phyloP scores from a whole-genome alignment of 2,113 vertebrate genomes.

The Zosterops lateralis region DNA sequence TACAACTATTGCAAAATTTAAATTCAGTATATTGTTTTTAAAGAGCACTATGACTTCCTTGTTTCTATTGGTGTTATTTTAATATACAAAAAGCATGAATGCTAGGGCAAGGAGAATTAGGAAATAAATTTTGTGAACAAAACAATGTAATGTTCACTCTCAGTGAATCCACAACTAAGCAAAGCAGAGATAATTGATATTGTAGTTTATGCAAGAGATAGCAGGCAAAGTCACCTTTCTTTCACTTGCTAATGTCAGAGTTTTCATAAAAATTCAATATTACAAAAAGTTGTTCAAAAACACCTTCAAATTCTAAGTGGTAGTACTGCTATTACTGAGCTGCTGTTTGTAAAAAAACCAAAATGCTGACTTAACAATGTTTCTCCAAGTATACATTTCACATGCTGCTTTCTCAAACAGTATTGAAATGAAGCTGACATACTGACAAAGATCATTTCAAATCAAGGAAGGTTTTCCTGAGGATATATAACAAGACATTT shows the following conservation, averaged over 20 bases:
- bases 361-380: not conserved
- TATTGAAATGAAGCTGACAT: not conserved
- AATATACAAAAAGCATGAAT: not conserved
- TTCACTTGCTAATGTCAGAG: not conserved
- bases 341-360: not conserved
- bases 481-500: not conserved
- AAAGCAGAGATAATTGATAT: not conserved
- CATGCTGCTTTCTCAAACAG: not conserved
- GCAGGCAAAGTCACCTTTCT: not conserved
- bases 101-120: not conserved
- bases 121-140: not conserved
- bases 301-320: not conserved
- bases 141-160: not conserved
- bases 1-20: not conserved
- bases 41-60: not conserved
- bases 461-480: not conserved
- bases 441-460: not conserved
- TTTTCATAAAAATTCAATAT: constrained; percentile 17
- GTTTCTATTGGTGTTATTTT: not conserved
- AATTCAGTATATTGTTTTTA: not conserved
- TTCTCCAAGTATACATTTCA: not conserved
- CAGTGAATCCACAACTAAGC: not conserved
- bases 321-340: not conserved
- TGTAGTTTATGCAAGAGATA: not conserved
- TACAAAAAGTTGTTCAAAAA: not conserved